Evolutionary conservation across 2,113 vertebrate species (phyloP), one percentile per base, ranked within the genome.

Genomic region (Lampris incognitus): DNA sequence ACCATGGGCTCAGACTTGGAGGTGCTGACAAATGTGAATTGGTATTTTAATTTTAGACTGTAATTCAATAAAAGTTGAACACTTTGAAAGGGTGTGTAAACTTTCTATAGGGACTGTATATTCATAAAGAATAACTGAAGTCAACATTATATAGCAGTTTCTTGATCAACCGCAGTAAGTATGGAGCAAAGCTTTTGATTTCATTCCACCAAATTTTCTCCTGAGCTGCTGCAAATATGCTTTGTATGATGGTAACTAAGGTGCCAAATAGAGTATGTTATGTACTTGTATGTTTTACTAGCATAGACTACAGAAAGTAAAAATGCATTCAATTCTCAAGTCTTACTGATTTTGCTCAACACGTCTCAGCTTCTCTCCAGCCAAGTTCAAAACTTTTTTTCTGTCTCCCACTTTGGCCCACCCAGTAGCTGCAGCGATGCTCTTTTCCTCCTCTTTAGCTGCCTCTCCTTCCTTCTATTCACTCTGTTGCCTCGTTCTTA

Each of bases 241-340:
- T 50, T 9, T 1, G 3, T 59, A 24, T 39, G 54, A 40, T n/a
- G 37, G 13, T 36, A 5, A 6, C 50, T 66, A 46, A 63, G 11
- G 64, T 58, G 56, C 49, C 2, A 11, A 50, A 61, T 64, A 40
- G 40, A 62, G 5, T 84, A 2, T 68, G 52, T 52, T 42, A 39
- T 83, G 66, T 76, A 60, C 57, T 36, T 78, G 44, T 59, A 44
- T 74, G 90, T 89, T 94, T 91, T 92, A 92, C 91, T 94, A 94
- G 92, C 87, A 89, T 92, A 95, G 94, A 95, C 91, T 84, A 69
- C 63, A 70, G 69, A 95, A 96, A 97, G 97, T 98, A 98, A 99
- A 99, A 99, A 98, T 99, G 97, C 97, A 99, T 99, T 99, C 98
- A 96, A 95, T 95, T 96, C 94, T 91, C 92, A 95, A 93, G 85